A percentile compares a stretch with the other conserved stretches of the same genome.
These are phyloP conservation scores for Digitonthophagus gazella DNA, from an alignment of 2,888 invertebrate genomes.

Conservation along the genomic window DNA sequence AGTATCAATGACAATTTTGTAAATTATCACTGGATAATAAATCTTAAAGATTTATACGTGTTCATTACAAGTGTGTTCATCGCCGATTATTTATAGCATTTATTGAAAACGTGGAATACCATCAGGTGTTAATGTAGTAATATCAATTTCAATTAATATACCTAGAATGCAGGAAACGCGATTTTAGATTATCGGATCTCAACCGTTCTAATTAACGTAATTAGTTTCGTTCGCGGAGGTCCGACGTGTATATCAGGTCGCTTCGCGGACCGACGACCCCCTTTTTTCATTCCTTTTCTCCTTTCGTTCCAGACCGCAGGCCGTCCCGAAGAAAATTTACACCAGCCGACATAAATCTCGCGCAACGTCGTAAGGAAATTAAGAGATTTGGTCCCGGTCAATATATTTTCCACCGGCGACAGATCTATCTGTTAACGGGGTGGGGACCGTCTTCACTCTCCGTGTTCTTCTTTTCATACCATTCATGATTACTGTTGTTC, in stretches of 20 bases:
- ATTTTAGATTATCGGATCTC: not conserved
- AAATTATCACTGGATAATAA: no score
- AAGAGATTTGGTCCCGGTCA: slow-evolving; percentile 25
- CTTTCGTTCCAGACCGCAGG: not conserved
- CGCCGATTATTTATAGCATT: not conserved
- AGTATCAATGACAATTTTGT: no score
- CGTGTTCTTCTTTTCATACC: not conserved
- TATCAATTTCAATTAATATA: not conserved
- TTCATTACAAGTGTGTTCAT: no score
- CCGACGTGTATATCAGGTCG: not conserved
- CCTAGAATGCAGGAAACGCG: not conserved
- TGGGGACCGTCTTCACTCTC: not conserved
- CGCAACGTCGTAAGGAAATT: slow-evolving; percentile 24
- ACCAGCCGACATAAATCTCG: slow-evolving; percentile 20
- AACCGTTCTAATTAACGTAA: not conserved
- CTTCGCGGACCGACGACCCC: not conserved
- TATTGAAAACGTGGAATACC: no score
- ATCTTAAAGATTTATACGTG: not conserved
- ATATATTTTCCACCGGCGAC: slow-evolving; percentile 23
- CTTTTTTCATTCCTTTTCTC: not conserved
- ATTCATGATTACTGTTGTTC: not conserved
- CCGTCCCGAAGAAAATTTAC: slow-evolving; percentile 5
- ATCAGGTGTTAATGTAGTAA: not conserved
- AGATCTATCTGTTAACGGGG: not conserved
- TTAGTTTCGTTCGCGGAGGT: not conserved